These are phyloP conservation scores for Ceratosolen solmsi DNA, from an alignment of 1,140 invertebrate genomes.

Conservation along the genomic window DNA sequence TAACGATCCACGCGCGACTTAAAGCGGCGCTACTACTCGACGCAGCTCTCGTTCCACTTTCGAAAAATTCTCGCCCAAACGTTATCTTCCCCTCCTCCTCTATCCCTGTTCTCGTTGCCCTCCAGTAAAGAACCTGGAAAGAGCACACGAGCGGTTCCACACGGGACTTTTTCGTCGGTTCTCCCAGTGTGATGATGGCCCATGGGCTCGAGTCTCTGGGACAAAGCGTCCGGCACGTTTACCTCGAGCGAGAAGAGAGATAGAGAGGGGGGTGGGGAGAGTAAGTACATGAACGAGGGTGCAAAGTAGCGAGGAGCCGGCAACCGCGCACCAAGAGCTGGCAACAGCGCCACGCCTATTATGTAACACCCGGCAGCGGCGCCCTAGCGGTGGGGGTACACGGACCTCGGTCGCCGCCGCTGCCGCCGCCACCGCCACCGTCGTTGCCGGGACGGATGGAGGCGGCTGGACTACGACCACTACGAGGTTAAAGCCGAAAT, in stretches of 20 bases:
- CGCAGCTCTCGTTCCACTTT: not conserved
- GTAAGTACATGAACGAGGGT: not conserved
- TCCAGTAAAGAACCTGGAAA: too few species aligned
- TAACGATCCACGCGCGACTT: constrained; percentile 39
- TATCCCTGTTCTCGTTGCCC: too few species aligned
- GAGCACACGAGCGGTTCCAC: too few species aligned
- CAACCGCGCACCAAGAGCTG: constrained; percentile 54
- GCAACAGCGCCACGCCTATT: constrained; percentile 69
- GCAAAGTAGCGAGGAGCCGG: not conserved
- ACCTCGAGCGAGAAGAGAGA: not conserved
- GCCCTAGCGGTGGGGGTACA: constrained; percentile 57
- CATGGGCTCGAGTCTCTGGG: not conserved
- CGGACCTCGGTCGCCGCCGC: constrained; percentile 49
- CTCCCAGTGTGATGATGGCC: too few species aligned
- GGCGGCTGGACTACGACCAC: not conserved
- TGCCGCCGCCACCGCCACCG: not conserved
- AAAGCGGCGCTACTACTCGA: constrained; percentile 32
- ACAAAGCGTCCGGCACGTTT: not conserved
- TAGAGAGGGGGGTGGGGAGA: not conserved
- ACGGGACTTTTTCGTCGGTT: too few species aligned
- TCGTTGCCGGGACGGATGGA: not conserved
- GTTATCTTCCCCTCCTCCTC: not conserved
- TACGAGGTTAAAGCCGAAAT: too few species aligned
- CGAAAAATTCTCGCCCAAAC: not conserved
- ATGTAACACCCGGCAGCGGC: constrained; percentile 71